Percentiles rank a stretch among this genome's conserved stretches.
Conservation (phyloP, 2,113 vertebrate species). For the Lichenostomus cassidix region DNA sequence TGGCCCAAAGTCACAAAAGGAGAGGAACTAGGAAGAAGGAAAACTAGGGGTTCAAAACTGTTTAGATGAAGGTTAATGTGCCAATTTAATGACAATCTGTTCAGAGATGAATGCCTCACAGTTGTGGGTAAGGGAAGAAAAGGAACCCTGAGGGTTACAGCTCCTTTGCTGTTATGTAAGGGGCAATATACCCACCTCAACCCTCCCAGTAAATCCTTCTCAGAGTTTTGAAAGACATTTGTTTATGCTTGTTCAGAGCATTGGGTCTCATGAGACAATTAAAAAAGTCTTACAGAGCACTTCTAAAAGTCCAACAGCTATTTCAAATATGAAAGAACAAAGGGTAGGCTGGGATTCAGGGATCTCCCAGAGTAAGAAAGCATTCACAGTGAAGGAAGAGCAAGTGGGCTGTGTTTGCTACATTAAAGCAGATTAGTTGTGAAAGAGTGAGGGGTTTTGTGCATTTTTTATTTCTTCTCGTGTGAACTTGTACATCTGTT, state of each 20-base stretch:
- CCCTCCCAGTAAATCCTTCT: not conserved
- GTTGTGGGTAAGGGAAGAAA: not conserved
- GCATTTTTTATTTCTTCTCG: slow-evolving; percentile 28
- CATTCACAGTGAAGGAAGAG: not conserved
- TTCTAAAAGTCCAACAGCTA: slow-evolving; percentile 25
- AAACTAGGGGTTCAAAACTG: not conserved
- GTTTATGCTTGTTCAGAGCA: slow-evolving; percentile 14
- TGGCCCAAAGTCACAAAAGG: not conserved
- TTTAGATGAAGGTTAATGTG: not conserved
- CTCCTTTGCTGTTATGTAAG: not conserved
- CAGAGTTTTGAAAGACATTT: slow-evolving; percentile 1
- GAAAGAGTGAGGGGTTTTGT: slow-evolving; percentile 11
- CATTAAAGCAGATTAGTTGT: slow-evolving; percentile 46
- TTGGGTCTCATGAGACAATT: slow-evolving; percentile 25
- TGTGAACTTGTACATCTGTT: slow-evolving; percentile 56
- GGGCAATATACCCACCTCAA: not conserved
- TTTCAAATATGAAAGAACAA: slow-evolving; percentile 38
- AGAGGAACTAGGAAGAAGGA: not conserved
- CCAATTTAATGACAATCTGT: not conserved
- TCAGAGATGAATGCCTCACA: not conserved
- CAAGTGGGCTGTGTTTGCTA: slow-evolving; percentile 1
- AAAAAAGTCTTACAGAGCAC: not conserved
- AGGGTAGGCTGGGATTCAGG: slow-evolving; percentile 14
- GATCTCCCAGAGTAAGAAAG: slow-evolving; percentile 11
- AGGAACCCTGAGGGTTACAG: not conserved